phyloP scores from a whole-genome alignment of 2,888 invertebrate genomes.

The Phaonia tiefii region DNA sequence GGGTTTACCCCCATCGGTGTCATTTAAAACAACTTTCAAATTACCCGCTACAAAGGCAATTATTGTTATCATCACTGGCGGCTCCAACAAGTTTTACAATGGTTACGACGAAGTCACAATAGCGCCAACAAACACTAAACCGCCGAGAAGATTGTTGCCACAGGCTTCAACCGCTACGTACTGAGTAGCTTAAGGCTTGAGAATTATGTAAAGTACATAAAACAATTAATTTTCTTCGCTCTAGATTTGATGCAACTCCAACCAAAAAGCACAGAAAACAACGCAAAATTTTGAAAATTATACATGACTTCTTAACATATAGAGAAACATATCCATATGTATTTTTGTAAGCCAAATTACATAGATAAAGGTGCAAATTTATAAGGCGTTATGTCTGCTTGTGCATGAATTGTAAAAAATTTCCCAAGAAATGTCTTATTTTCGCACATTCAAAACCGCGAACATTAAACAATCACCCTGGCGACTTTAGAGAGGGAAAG shows the following conservation, averaged over 20 bases:
- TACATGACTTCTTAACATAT: not conserved
- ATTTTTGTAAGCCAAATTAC: slow-evolving; percentile 38
- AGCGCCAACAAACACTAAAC: slow-evolving; percentile 2
- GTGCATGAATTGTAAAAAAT: no score
- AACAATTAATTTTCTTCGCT: slow-evolving; percentile 79
- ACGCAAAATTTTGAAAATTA: not conserved
- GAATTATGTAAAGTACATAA: slow-evolving; percentile 78
- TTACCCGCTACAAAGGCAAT: slow-evolving; percentile 22
- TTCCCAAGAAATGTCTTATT: slow-evolving; percentile 10
- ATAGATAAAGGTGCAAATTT: slow-evolving; percentile 2
- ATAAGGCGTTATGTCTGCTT: no score
- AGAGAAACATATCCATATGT: not conserved
- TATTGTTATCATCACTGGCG: slow-evolving; percentile 37
- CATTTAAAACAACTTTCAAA: slow-evolving; percentile 22
- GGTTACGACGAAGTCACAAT: slow-evolving; percentile 18
- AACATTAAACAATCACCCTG: slow-evolving; percentile 13
- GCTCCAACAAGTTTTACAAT: slow-evolving; percentile 10
- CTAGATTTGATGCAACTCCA: slow-evolving; percentile 71
- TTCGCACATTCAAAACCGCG: slow-evolving; percentile 14
- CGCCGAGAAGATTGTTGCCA: slow-evolving; percentile 18
- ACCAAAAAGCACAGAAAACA: slow-evolving; percentile 7
- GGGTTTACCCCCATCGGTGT: no score
- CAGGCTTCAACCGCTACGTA: slow-evolving; percentile 27
- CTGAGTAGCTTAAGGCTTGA: slow-evolving; percentile 63
- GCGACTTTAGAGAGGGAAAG: slow-evolving; percentile 53